Percentiles rank a stretch among this genome's conserved stretches.
Conservation (phyloP, 2,113 vertebrate genomes). For the Manacus vitellinus region DNA sequence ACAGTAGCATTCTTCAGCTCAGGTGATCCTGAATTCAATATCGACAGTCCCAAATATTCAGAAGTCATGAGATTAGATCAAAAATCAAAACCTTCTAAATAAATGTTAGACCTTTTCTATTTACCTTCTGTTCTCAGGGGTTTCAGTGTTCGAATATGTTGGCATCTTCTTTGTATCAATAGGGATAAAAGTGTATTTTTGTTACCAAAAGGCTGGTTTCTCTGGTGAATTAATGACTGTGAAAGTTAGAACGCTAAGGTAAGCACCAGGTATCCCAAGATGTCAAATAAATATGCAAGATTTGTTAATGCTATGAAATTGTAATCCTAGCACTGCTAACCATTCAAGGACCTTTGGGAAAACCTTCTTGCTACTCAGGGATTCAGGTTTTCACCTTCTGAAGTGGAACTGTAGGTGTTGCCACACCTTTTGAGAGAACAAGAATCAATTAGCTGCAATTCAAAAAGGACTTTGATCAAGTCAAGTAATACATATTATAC, state of each 20-base stretch:
- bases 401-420: not conserved
- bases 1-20: not conserved
- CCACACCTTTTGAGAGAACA: not conserved
- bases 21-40: not conserved
- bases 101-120: not conserved
- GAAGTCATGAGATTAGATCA: not conserved
- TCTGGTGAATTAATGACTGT: not conserved
- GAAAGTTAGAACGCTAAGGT: not conserved
- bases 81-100: not conserved
- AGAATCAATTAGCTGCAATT: not conserved
- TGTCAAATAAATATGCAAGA: not conserved
- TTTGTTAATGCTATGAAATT: not conserved
- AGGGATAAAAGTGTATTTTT: not conserved
- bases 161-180: not conserved
- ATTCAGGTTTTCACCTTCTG: not conserved
- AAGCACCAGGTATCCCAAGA: not conserved
- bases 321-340: not conserved
- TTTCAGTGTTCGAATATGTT: not conserved
- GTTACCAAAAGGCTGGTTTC: not conserved
- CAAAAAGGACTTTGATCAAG: slow-evolving; percentile 5
- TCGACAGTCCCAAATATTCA: not conserved
- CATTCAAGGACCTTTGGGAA: not conserved
- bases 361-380: not conserved
- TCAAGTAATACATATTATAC: not conserved
- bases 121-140: not conserved